Evolutionary conservation across 2,113 vertebrate genomes (phyloP).

Genomic region (Gobio gobio): DNA sequence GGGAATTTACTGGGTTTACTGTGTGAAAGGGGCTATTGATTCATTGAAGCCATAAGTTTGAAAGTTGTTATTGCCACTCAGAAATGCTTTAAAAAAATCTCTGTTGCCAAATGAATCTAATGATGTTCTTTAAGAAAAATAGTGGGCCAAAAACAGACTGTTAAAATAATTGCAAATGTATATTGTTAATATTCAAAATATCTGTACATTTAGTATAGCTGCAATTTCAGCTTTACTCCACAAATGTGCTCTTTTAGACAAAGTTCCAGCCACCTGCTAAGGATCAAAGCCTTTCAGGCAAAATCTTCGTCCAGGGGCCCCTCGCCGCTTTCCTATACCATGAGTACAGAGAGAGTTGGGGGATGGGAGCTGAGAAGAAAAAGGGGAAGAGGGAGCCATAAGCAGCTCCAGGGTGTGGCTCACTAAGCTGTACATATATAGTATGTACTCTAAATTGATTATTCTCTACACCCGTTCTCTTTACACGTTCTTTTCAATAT

Average conservation of each 20-base stretch:
- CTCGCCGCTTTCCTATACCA: background rate
- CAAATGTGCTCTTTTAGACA: background rate
- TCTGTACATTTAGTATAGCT: background rate
- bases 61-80: background rate
- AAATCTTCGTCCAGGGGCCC: background rate
- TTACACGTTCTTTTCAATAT: background rate
- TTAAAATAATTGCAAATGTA: background rate
- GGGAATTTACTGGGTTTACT: no score
- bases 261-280: constrained; percentile 22
- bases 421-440: background rate
- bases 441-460: background rate
- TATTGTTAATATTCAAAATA: background rate
- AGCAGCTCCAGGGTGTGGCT: constrained; percentile 42
- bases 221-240: background rate
- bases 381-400: constrained; percentile 25
- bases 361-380: constrained; percentile 33
- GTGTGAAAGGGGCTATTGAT: background rate
- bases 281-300: background rate
- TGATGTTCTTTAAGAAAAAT: background rate
- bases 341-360: background rate
- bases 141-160: background rate
- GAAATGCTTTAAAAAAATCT: no score
- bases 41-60: background rate
- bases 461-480: background rate
- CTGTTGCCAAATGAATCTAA: no score